Conservation (phyloP, 2,113 vertebrate genomes). For the Vidua macroura region DNA sequence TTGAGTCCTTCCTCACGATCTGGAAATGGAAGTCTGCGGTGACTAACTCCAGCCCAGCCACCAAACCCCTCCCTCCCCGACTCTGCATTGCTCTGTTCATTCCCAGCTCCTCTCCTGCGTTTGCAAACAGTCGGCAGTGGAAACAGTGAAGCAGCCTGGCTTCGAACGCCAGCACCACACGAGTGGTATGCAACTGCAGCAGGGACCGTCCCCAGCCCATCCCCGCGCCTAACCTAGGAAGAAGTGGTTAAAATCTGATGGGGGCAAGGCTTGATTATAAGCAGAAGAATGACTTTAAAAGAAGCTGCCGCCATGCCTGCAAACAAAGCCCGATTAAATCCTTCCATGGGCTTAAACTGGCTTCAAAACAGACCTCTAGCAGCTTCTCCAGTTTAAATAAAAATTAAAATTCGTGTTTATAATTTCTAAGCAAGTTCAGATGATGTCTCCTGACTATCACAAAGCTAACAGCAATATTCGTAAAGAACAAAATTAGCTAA, state of each 20-base stretch:
- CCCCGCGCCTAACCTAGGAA: background rate
- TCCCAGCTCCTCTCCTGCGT: background rate
- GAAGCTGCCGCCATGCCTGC: background rate
- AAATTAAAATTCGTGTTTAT: background rate
- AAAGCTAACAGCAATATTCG: background rate
- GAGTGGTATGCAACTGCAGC: background rate
- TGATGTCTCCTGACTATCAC: background rate
- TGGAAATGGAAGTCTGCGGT: conserved; percentile 41
- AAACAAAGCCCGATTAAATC: conserved; percentile 35
- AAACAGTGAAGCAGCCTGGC: background rate
- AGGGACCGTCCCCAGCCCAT: background rate
- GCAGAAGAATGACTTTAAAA: background rate
- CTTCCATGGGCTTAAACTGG: background rate
- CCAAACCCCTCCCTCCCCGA: conserved; percentile 41
- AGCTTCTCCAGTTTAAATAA: background rate
- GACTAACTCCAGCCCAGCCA: conserved; percentile 49
- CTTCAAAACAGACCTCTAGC: background rate
- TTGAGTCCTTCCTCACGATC: conserved; percentile 32
- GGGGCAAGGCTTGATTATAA: background rate
- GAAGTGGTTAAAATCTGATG: background rate
- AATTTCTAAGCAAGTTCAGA: background rate
- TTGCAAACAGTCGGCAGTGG: conserved; percentile 11
- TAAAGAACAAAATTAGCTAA: background rate
- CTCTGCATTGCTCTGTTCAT: background rate
- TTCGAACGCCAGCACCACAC: background rate